Evolutionary conservation across 2,113 vertebrate genomes (phyloP), one percentile per base, ranked within the genome.

Genomic region (Ctenomys sociabilis): DNA sequence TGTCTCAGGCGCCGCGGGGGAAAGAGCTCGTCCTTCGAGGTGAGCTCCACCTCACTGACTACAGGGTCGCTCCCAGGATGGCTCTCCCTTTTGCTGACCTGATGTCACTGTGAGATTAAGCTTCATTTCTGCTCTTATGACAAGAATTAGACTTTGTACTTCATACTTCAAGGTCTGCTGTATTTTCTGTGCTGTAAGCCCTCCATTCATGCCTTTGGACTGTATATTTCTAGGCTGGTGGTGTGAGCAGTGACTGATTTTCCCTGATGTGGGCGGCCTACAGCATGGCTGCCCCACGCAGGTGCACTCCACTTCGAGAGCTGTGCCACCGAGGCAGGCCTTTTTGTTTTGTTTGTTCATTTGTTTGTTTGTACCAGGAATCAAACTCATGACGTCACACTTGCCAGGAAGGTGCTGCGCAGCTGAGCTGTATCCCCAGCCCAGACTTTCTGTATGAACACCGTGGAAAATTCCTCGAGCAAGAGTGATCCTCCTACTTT

Each of bases 401-500:
- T 61, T 61, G 16, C 59, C 59, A 59, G 59, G 21, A 19, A 61
- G 59, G 59, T 22, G 16, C 59, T 61, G 59, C 5, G 59, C 59
- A 6, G 59, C 59, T 61, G 59, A 61, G 59, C 59, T 61, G 21
- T 22, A 22, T 61, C 59, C 57, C 59, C 16, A 21, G 59, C 59
- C 59, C 59, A 61, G 19, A 61, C 6, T 61, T 61, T 26, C 59
- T 26, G 22, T 61, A 22, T 26, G 45, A 90, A 73, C 73, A 1
- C 45, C 40, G 30, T 59, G 45, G 28, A 66, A 83, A 93, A 93
- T 5, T 8, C 78, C 45, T 88, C 52, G 1, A 6, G 11, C 2
- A 26, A 70, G 90, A 90, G 77, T 61, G 87, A 78, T 49, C 82
- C 90, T 72, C 37, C 57, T 81, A 73, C 9, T 86, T 96, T 90